phyloP scores from a whole-genome alignment of 2,113 vertebrate species.

The Marmota monax region DNA sequence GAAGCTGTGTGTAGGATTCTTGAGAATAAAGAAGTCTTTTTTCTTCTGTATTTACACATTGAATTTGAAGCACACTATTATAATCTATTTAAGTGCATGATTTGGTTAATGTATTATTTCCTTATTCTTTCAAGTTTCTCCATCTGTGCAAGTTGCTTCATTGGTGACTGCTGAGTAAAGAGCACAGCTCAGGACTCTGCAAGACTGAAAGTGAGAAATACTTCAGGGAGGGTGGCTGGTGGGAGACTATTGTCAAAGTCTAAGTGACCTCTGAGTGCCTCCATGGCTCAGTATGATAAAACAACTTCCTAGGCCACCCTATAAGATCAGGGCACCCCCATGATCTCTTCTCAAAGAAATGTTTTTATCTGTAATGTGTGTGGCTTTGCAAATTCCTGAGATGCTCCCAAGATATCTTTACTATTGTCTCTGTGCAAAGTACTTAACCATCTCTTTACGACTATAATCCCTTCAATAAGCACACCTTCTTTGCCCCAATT shows the following conservation, averaged over 20 bases:
- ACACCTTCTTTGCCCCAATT: too few relatives aligned
- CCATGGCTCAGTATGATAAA: too few relatives aligned
- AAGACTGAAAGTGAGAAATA: constrained; percentile 6
- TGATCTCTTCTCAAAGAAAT: too few relatives aligned
- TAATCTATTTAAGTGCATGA: background rate
- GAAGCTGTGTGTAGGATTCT: background rate
- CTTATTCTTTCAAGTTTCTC: constrained; percentile 11
- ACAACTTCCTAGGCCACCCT: too few relatives aligned
- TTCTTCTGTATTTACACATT: background rate
- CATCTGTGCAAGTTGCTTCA: background rate
- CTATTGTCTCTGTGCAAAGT: too few relatives aligned
- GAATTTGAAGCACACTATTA: background rate
- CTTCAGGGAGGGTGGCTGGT: background rate
- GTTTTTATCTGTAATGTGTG: too few relatives aligned
- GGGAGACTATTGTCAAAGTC: background rate
- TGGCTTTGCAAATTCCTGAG: too few relatives aligned
- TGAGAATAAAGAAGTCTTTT: background rate
- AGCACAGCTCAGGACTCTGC: background rate
- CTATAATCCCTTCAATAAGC: too few relatives aligned
- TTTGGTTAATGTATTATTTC: constrained; percentile 40
- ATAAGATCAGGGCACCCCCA: too few relatives aligned
- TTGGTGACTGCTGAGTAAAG: background rate
- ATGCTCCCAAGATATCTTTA: too few relatives aligned
- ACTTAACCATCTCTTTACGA: too few relatives aligned
- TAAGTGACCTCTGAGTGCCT: too few relatives aligned